phyloP scores from a whole-genome alignment of 92 coral and sea anemone species.

The Bergia sp. region DNA sequence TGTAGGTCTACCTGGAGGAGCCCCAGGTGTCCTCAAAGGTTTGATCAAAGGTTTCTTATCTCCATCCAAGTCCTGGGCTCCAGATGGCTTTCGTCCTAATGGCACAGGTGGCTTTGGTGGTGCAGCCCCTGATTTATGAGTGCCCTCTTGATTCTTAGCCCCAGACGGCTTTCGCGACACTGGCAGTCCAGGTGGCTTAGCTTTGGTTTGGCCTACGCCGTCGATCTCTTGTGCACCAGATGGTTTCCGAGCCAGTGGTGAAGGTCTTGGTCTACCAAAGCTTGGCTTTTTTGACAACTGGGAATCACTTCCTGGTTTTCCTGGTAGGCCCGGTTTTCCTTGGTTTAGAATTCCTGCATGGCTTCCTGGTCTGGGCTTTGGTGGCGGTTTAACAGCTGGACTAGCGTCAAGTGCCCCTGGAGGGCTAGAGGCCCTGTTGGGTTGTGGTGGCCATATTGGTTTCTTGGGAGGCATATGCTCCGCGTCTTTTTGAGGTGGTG shows the following conservation, averaged over 20 bases:
- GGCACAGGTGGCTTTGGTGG: constrained; percentile 51
- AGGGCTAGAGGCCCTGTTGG: constrained; percentile 25
- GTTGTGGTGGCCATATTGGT: constrained; percentile 15
- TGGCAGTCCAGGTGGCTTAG: constrained; percentile 24
- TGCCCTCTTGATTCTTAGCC: not conserved
- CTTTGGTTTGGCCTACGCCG: not conserved
- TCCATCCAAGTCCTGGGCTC: constrained; percentile 44
- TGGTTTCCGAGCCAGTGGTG: constrained; percentile 12
- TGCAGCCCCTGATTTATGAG: constrained; percentile 15
- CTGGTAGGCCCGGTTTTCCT: constrained; percentile 24
- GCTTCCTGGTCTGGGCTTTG: constrained; percentile 55
- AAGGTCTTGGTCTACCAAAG: constrained; percentile 25
- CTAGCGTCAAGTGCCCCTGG: constrained; percentile 36
- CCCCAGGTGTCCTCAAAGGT: constrained; percentile 27
- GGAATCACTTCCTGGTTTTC: constrained; percentile 33
- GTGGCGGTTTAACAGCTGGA: constrained; percentile 1
- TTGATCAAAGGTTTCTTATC: not conserved
- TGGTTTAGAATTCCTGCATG: constrained; percentile 58
- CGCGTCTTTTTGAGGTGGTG: constrained; percentile 3
- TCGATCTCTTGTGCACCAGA: constrained; percentile 33
- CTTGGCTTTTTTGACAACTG: constrained; percentile 46
- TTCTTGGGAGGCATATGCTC: not conserved
- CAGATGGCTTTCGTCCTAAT: constrained; percentile 38
- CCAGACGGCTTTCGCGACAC: constrained; percentile 36
- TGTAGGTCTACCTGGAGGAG: constrained; percentile 7